Evolutionary conservation across 2,888 invertebrate species (phyloP), one percentile per base, ranked within the genome.

Genomic region (Tholera decimalis): DNA sequence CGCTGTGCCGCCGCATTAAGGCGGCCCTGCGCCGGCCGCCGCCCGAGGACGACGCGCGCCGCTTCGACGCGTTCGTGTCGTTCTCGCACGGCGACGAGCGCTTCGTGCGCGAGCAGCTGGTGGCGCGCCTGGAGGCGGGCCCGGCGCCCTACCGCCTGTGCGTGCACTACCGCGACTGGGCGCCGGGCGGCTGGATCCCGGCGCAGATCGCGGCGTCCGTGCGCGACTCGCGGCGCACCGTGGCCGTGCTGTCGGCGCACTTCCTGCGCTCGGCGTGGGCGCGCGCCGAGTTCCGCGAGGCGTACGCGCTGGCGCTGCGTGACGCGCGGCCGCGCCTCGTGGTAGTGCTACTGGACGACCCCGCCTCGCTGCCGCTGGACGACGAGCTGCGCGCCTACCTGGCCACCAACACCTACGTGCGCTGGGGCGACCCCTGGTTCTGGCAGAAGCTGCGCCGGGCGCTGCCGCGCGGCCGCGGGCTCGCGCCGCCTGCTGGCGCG

Each of bases 381-480:
- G 79, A 73, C 4, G 93, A 98, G 50, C 96, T 97, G 85, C 96
- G 97, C 0, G 75, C 82, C 49, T 98, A 98, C 86, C 91, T 98
- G 7, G 96, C 96, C 68, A 97, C 96, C 89, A 98, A 98, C 87
- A 98, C 98, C 0, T 98, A 98, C 85, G 96, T 98, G 33, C 97
- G 97, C 83, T 98, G 98, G 97, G 97, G 97, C 13, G 98, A 98
- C 86, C 97, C 97, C 9, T 97, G 97, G 97, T 98, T 98, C 91
- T 98, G 98, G 98, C 96, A 97, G 60, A 97, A 97, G 87, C 91
- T 98, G 57, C 94, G 96, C 37, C 97, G 97, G 85, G 98, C 98
- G 1, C 91, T 98, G 86, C 98, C 85, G 11, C 56, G 71, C 49
- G 68, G 49, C 69, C 73, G 66, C 61, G 65, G 47, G n/a, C 61